Evolutionary conservation across 2,797 vertebrate genomes (phyloP).

Genomic region (Stomatorhinus walkeri): DNA sequence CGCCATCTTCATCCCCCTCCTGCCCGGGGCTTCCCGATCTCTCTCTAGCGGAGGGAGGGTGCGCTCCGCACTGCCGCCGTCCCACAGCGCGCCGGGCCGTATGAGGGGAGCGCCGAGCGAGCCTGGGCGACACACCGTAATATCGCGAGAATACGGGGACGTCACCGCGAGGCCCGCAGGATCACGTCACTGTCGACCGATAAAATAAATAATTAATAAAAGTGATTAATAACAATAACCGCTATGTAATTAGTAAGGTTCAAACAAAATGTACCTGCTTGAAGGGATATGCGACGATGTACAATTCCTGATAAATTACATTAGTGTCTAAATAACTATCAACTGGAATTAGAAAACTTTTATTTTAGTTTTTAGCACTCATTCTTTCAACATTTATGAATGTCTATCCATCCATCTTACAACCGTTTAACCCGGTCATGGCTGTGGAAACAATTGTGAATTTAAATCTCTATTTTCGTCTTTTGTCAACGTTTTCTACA

Average conservation of each 20-base stretch:
- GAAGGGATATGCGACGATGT: background rate
- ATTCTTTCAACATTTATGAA: background rate
- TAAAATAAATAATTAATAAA: slow-evolving; percentile 24
- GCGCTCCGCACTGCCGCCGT: slow-evolving; percentile 77
- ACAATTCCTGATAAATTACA: background rate
- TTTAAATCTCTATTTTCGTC: background rate
- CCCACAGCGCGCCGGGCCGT: slow-evolving; percentile 68
- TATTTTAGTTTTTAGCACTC: background rate
- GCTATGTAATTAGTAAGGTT: background rate
- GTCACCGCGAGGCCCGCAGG: slow-evolving; percentile 50
- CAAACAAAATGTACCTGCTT: background rate
- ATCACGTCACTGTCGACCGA: slow-evolving; percentile 54
- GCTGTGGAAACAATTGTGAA: background rate
- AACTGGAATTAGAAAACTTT: background rate
- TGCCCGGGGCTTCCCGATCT: slow-evolving; percentile 62
- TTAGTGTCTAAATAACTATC: background rate
- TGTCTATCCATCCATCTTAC: background rate
- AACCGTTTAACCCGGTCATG: background rate
- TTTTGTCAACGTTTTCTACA: background rate
- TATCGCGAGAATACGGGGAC: slow-evolving; percentile 55
- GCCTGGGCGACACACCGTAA: slow-evolving; percentile 38
- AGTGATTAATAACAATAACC: background rate
- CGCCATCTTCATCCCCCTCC: slow-evolving; percentile 96
- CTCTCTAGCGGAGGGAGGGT: slow-evolving; percentile 53
- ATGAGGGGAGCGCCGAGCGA: slow-evolving; percentile 19